Evolutionary conservation across 2,888 invertebrate genomes (phyloP).

Genomic region (Conchocele bisecta): DNA sequence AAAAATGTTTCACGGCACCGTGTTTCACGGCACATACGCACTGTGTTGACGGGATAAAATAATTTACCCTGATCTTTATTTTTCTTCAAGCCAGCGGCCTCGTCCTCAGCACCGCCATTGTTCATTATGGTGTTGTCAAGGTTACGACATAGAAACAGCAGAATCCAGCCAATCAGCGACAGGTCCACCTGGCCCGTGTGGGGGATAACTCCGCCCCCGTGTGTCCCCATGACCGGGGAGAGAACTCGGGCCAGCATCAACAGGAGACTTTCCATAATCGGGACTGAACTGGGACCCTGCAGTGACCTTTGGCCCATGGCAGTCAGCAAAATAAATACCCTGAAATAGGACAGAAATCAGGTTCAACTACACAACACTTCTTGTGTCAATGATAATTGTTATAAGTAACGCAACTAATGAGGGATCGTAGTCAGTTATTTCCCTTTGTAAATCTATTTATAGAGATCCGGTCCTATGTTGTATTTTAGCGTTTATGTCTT

Average conservation of each 20-base stretch:
- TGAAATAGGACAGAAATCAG: slow-evolving; percentile 56
- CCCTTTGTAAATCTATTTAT: too few relatives aligned
- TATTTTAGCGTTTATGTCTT: too few relatives aligned
- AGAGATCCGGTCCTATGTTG: too few relatives aligned
- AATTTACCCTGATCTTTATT: slow-evolving; percentile 61
- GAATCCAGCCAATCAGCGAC: slow-evolving; percentile 89
- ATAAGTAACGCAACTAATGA: too few relatives aligned
- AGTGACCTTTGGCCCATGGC: slow-evolving; percentile 93
- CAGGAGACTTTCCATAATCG: slow-evolving; percentile 79
- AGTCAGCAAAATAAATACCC: slow-evolving; percentile 93
- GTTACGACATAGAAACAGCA: slow-evolving; percentile 90
- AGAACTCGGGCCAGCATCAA: slow-evolving; percentile 84
- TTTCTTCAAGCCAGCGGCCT: slow-evolving; percentile 66
- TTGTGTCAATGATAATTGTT: too few relatives aligned
- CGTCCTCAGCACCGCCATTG: slow-evolving; percentile 60
- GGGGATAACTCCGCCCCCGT: slow-evolving; percentile 40
- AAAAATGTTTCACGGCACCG: too few relatives aligned
- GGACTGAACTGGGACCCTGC: slow-evolving; percentile 74
- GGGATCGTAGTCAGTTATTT: too few relatives aligned
- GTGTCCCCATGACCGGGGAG: slow-evolving; percentile 53
- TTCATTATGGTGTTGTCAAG: slow-evolving; percentile 83
- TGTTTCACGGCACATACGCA: too few relatives aligned
- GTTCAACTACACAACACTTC: too few relatives aligned
- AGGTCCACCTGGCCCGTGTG: slow-evolving; percentile 85
- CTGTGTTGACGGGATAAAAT: too few relatives aligned